A percentile compares a stretch with the other conserved stretches of the same genome.
phyloP scores from a whole-genome alignment of 1,140 invertebrate genomes.

The Diprion similis region DNA sequence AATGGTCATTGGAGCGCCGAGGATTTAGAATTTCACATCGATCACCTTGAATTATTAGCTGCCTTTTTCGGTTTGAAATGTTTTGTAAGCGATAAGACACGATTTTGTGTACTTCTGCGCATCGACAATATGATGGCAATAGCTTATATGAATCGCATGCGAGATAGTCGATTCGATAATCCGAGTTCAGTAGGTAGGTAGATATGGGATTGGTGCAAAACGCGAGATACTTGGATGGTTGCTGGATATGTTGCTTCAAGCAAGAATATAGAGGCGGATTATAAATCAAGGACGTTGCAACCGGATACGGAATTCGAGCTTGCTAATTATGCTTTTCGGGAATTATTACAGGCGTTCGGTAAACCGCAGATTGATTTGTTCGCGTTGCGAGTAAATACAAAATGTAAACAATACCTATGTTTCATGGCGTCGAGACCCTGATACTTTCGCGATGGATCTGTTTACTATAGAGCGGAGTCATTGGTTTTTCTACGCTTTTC shows the following conservation, averaged over 20 bases:
- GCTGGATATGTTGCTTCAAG: slow-evolving; percentile 25
- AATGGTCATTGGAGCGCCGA: slow-evolving; percentile 25
- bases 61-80: slow-evolving; percentile 23
- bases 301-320: slow-evolving; percentile 26
- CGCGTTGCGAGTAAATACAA: slow-evolving; percentile 35
- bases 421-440: slow-evolving; percentile 37
- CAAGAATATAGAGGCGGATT: slow-evolving; percentile 23
- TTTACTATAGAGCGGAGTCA: slow-evolving; percentile 38
- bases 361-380: slow-evolving; percentile 36
- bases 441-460: slow-evolving; percentile 32
- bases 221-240: slow-evolving; percentile 24
- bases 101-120: slow-evolving; percentile 23
- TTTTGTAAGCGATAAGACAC: slow-evolving; percentile 13
- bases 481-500: too few species aligned
- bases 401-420: slow-evolving; percentile 36
- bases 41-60: slow-evolving; percentile 22
- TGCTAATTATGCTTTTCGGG: slow-evolving; percentile 19
- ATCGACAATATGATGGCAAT: slow-evolving; percentile 27
- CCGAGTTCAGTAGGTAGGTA: slow-evolving; percentile 18
- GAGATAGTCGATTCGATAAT: slow-evolving; percentile 13
- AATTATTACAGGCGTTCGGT: slow-evolving; percentile 30
- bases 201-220: slow-evolving; percentile 26
- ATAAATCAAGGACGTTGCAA: slow-evolving; percentile 21
- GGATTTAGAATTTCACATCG: slow-evolving; percentile 20
- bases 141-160: slow-evolving; percentile 22